Evolutionary conservation across 2,113 vertebrate genomes (phyloP), one percentile per base, ranked within the genome.

Genomic region (Catharus fuscescens): DNA sequence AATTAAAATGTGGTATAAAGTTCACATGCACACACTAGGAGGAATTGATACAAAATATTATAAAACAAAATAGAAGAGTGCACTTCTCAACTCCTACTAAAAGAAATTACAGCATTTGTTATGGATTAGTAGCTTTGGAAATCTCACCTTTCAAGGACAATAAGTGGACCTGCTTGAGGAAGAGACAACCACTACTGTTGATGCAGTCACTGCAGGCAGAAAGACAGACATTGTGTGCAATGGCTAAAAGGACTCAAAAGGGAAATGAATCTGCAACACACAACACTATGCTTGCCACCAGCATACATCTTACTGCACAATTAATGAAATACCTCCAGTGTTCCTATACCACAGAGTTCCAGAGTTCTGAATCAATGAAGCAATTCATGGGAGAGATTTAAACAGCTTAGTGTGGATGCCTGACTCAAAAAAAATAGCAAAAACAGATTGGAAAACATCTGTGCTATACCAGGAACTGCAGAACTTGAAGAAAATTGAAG

Each of bases 1-100:
- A 93, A 92, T 91, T 81, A 70, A 76, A 92, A 38, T 18, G 59
- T 40, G 90, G 88, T 72, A 91, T 47, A 21, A 85, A 62, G 50
- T 12, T 3, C n/a, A 88, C 13, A 87, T 66, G 40, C 53, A 71
- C 32, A 60, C 36, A 44, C n/a, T 31, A 54, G 44, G 21, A 86
- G 26, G 50, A 86, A 81, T 9, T 57, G 48, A 70, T 18, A 48
- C 17, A 86, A 90, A 40, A 26, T 31, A 34, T 11, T 45, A 20
- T 14, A 66, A 66, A 26, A 62, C 3, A 77, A 92, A 59, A 31
- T 10, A 52, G 26, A 83, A 7, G 13, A 84, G 45, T 21, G 74
- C 10, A n/a, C 17, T 69, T 86, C 19, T 78, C 67, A 65, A 16
- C 29, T 57, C 32, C 40, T 56, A 32, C 21, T 53, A 65, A 59